Evolutionary conservation across 2,888 invertebrate genomes (phyloP).

Genomic region (Lepidocyrtinus sp.): DNA sequence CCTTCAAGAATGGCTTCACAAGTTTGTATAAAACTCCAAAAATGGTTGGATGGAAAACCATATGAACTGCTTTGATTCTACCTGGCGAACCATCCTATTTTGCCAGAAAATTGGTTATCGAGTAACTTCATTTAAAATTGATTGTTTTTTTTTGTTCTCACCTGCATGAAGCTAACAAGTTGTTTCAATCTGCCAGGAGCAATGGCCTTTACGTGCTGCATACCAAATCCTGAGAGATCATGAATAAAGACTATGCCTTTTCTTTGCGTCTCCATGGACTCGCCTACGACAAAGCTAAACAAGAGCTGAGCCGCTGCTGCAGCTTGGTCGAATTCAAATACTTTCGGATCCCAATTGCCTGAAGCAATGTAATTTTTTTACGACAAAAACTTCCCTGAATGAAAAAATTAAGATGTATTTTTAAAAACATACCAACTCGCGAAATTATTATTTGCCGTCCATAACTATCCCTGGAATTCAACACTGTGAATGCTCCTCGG

Average conservation of each 20-base stretch:
- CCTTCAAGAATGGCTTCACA: conserved; percentile 47
- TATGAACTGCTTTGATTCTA: conserved; percentile 28
- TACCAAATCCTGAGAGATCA: conserved; percentile 33
- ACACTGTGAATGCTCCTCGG: conserved; percentile 24
- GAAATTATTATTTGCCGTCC: conserved; percentile 42
- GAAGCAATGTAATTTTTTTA: neutral
- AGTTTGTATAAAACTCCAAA: conserved; percentile 35
- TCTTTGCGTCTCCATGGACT: conserved; percentile 41
- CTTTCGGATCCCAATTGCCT: conserved; percentile 44
- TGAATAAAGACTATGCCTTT: conserved; percentile 45
- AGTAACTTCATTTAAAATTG: neutral
- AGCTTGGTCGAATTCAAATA: conserved; percentile 33
- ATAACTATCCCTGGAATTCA: conserved; percentile 28
- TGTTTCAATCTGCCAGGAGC: conserved; percentile 39
- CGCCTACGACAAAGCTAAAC: conserved; percentile 22
- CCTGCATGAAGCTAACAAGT: conserved; percentile 46
- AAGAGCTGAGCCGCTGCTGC: conserved; percentile 32
- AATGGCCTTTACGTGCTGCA: conserved; percentile 45
- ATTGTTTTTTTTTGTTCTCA: neutral
- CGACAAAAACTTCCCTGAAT: too few species aligned
- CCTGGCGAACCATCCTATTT: conserved; percentile 46
- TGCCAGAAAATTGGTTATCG: neutral
- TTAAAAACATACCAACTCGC: conserved; percentile 29
- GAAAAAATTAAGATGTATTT: too few species aligned
- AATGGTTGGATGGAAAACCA: conserved; percentile 38